A percentile compares a stretch with the other conserved stretches of the same genome.
Evolutionary conservation across 2,113 vertebrate species (phyloP).

Genomic region (Vulpes lagopus): DNA sequence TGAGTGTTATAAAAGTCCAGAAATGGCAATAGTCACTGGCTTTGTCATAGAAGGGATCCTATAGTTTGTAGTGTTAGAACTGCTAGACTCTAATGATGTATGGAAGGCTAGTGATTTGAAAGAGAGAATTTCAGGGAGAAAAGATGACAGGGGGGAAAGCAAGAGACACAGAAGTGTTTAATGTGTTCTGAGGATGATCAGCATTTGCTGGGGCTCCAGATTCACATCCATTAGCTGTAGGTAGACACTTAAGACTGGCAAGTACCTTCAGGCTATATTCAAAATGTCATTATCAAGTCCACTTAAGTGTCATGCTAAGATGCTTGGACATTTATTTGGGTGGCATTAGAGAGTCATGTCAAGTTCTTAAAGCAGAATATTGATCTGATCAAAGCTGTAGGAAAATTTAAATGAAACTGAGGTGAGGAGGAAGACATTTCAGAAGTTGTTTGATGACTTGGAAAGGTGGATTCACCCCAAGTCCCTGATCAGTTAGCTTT

Average conservation of each 20-base stretch:
- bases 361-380: neutral
- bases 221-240: neutral
- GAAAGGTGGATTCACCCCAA: neutral
- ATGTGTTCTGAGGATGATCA: neutral
- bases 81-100: neutral
- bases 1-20: neutral
- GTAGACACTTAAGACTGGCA: neutral
- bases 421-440: neutral
- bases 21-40: neutral
- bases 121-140: neutral
- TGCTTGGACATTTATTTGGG: neutral
- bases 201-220: neutral
- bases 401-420: constrained; percentile 29
- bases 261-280: neutral
- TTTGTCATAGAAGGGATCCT: neutral
- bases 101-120: neutral
- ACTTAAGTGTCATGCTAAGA: neutral
- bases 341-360: neutral
- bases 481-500: neutral
- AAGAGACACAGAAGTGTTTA: neutral
- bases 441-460: neutral
- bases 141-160: neutral
- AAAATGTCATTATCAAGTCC: neutral
- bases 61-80: neutral
- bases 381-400: neutral